Percentiles rank a stretch among this genome's conserved stretches.
Conservation (phyloP, 1,140 invertebrate genomes). For the Formica exsecta region DNA sequence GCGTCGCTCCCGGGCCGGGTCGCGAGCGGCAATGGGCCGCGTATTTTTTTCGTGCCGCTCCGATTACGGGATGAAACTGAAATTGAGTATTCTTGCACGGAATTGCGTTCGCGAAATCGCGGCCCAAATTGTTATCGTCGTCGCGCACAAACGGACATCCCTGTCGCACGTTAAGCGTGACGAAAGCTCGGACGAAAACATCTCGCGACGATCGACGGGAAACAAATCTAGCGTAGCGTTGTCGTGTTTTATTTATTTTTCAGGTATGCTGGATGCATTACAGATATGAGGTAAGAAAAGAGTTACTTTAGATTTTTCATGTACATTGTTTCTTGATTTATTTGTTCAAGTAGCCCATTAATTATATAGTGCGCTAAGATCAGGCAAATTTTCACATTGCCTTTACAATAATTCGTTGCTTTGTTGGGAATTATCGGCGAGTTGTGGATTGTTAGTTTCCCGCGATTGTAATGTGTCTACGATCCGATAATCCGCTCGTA, state of each 20-base stretch:
- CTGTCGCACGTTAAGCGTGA: constrained; percentile 26
- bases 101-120: constrained; percentile 36
- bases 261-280: too few species aligned
- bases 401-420: not conserved
- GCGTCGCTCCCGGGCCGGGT: constrained; percentile 46
- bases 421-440: not conserved
- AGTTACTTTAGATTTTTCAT: too few species aligned
- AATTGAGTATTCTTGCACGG: constrained; percentile 38
- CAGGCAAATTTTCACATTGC: not conserved
- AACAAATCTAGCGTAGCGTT: not conserved
- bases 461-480: constrained; percentile 16
- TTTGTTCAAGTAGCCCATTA: too few species aligned
- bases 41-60: constrained; percentile 29
- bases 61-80: constrained; percentile 58
- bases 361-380: too few species aligned
- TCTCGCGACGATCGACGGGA: constrained; percentile 29
- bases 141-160: constrained; percentile 16
- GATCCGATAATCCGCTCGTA: constrained; percentile 62
- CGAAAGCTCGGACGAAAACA: constrained; percentile 30
- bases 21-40: constrained; percentile 10
- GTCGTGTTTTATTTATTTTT: not conserved
- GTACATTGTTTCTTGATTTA: too few species aligned
- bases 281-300: too few species aligned
- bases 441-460: constrained; percentile 35
- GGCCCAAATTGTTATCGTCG: constrained; percentile 38